A percentile compares a stretch with the other conserved stretches of the same genome.
Conservation (phyloP, 2,113 vertebrate species). For the Sinosuthora webbiana region DNA sequence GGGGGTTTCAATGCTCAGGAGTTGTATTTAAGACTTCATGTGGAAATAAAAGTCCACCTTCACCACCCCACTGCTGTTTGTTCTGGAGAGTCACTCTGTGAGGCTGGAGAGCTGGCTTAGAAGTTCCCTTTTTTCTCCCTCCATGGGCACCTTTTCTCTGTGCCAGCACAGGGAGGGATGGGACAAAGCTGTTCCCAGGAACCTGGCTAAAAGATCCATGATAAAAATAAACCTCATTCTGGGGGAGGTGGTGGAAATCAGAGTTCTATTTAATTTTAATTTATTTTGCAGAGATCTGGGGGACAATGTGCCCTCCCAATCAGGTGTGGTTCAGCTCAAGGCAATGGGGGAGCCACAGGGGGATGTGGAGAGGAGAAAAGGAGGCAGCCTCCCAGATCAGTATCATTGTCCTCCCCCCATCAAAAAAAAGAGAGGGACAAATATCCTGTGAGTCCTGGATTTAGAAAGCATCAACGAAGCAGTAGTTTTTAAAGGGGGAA, state of each 20-base stretch:
- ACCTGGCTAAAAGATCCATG: not conserved
- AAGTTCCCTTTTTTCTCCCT: not conserved
- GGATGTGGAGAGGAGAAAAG: not conserved
- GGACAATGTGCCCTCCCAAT: not conserved
- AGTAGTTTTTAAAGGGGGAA: not conserved
- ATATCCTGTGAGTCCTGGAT: not conserved
- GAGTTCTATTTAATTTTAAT: not conserved
- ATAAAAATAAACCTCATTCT: not conserved
- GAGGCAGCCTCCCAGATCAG: not conserved
- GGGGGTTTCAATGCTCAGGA: not conserved
- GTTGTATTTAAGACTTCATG: not conserved
- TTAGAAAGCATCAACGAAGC: not conserved
- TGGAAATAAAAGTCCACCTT: not conserved
- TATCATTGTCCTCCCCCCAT: not conserved
- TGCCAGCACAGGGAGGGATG: not conserved
- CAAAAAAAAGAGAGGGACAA: not conserved
- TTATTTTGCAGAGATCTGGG: not conserved
- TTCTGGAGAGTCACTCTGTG: not conserved
- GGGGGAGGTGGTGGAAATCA: not conserved
- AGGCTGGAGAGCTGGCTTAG: not conserved
- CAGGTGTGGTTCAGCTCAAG: not conserved
- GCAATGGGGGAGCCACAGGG: not conserved
- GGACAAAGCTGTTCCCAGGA: not conserved
- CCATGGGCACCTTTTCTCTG: fast-evolving
- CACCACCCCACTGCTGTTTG: not conserved